Conservation (phyloP, 2,113 vertebrate genomes). For the Calypte anna region DNA sequence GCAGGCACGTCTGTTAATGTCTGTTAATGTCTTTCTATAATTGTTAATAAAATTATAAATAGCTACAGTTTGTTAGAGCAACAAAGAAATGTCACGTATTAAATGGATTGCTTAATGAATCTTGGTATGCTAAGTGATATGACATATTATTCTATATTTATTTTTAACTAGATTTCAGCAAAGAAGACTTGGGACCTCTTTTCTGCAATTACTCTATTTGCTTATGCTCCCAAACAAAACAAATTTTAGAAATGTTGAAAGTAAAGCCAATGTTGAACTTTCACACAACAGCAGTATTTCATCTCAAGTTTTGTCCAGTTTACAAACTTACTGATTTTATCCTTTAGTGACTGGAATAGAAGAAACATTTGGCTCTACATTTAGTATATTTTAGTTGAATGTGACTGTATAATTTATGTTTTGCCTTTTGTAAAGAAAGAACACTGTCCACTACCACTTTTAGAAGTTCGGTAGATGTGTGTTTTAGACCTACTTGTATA, state of each 20-base stretch:
- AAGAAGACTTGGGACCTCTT: background rate
- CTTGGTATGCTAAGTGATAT: background rate
- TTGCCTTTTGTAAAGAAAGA: background rate
- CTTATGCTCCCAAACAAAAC: background rate
- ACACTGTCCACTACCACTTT: background rate
- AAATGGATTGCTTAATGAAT: background rate
- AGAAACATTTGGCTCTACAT: background rate
- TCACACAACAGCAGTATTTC: background rate
- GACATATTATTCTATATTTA: background rate
- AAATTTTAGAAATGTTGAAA: background rate
- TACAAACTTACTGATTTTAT: background rate
- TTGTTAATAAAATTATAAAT: background rate
- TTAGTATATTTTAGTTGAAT: background rate
- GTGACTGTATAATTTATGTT: background rate
- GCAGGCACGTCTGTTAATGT: background rate
- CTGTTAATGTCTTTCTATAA: background rate
- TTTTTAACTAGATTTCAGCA: background rate
- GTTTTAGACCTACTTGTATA: background rate
- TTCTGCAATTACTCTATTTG: background rate
- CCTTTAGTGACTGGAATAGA: background rate
- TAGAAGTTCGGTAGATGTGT: accelerated
- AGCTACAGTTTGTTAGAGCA: background rate
- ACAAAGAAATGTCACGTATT: background rate
- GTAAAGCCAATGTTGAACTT: accelerated
- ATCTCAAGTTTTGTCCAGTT: background rate